Evolutionary conservation across 2,113 vertebrate species (phyloP).

Genomic region (Sylvietta virens): DNA sequence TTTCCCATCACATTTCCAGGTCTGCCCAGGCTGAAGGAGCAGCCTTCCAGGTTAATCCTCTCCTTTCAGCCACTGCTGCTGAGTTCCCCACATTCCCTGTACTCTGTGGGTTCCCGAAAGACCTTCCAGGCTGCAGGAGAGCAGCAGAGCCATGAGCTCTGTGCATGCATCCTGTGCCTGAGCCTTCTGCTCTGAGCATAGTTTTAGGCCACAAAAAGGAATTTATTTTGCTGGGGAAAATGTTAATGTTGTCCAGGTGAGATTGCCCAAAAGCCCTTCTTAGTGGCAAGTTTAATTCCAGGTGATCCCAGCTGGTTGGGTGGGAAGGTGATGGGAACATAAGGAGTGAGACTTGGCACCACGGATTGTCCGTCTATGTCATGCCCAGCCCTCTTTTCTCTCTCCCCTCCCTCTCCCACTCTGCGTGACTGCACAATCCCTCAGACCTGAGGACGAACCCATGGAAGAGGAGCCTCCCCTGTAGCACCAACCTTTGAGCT

Average conservation of each 20-base stretch:
- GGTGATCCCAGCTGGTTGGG: neutral
- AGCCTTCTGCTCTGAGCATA: accelerated
- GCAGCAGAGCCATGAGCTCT: neutral
- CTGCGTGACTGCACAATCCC: neutral
- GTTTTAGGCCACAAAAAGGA: neutral
- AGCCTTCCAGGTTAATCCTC: neutral
- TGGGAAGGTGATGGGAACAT: neutral
- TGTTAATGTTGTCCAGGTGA: accelerated
- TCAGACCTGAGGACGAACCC: slow-evolving; percentile 89
- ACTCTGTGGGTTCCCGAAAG: neutral
- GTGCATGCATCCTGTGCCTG: accelerated
- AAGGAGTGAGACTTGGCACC: neutral
- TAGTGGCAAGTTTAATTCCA: neutral
- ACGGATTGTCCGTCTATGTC: neutral
- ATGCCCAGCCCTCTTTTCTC: neutral
- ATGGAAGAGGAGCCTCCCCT: slow-evolving; percentile 94
- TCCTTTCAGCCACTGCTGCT: neutral
- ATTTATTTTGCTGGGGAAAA: neutral
- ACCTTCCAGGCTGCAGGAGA: neutral
- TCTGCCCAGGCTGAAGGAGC: neutral
- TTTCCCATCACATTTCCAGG: neutral
- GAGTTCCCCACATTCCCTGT: accelerated
- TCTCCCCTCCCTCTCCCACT: neutral
- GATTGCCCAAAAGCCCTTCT: neutral
- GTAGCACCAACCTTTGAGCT: slow-evolving; percentile 73